Evolutionary conservation across 2,888 invertebrate genomes (phyloP), one percentile per base, ranked within the genome.

Genomic region (Campoplex nolae): DNA sequence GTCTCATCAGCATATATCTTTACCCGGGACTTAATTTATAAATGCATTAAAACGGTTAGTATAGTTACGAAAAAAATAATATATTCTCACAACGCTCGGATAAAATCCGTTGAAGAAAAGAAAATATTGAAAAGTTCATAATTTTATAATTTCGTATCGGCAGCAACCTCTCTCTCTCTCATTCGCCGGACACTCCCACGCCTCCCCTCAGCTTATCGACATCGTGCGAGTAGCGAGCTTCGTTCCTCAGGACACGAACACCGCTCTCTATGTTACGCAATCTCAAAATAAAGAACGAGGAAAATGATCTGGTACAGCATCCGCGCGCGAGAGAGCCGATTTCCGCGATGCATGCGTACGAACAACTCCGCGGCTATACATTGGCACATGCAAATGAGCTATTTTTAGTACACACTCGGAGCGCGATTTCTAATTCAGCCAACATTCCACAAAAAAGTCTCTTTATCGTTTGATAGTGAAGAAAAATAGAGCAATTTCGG

Each of bases 161-260:
- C 87, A 32, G 18, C 89, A 90, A 90, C 90, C 88, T 91, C 90
- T 86, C 88, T 86, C 88, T 85, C 88, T 90, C 88, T 92, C 90
- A 86, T 89, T 86, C 88, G 88, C 89, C 90, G 91, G 90, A 88
- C 89, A 90, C 91, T 91, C 91, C 92, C 90, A 92, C 92, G 92
- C 91, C 89, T 42, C 42, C 42, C 9, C 42, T 90, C 89, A 89
- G 89, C 91, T 89, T 91, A 89, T 89, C 84, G 83, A 80, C 86
- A 86, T 85, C 67, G 75, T 13, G 48, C 13, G 51, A 54, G 28
- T 58, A 18, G 3, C 7, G 13, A 23, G 45, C 13, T 56, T n/a
- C 56, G 38, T 56, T 23, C 54, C 38, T 45, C 68, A 16, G 38
- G 74, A 74, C 56, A 74, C 73, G 73, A 56, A 38, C 42, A 0